Base-by-base conservation (phyloP, 1,140 invertebrate genomes). In the Cydia amplana region DNA sequence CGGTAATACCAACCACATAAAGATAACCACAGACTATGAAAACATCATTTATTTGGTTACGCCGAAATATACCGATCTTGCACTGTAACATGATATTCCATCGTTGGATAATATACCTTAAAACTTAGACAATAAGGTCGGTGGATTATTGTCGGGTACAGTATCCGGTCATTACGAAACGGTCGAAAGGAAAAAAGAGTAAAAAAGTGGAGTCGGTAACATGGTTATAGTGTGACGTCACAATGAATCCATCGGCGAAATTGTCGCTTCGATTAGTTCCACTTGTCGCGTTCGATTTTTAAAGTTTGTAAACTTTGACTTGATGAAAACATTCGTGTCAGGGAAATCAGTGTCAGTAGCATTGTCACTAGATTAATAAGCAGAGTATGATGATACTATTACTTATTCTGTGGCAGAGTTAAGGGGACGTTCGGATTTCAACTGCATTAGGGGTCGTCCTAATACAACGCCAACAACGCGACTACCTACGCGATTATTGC, bases 171-270 rank as follows among this genome's bases (percentile, higher is more conserved):
- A 67, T 70, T 70, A 70, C 65, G 28, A 70, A 70, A 70, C n/a
- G 12, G 65, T 70, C 32, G 65, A 70, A 70, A 70, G 65, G 28
- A 70, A 70, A 64, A 65, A 70, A 32, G 65, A 36, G 28, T 36
- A 70, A 70, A 70, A 70, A 70, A 70, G 65, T 36, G 65, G 65
- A 40, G n/a, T 18, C 7, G 28, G 65, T 70, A 70, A 70, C 65
- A 40, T 40, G 65, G 43, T 70, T 40, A 40, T n/a, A 43, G 65
- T 36, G 55, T 60, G 55, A 60, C 55, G 55, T 60, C 55, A 70
- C 7, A 70, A 70, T 18, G 18, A 28, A 70, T 18, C n/a, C 18
- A 32, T 70, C 65, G 25, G 32, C 32, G 65, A 36, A 65, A 70
- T 70, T 70, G 65, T 36, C 65, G 65, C 65, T 70, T 70, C 10